Conservation (phyloP, 2,113 vertebrate species). For the Gracilinanus agilis region DNA sequence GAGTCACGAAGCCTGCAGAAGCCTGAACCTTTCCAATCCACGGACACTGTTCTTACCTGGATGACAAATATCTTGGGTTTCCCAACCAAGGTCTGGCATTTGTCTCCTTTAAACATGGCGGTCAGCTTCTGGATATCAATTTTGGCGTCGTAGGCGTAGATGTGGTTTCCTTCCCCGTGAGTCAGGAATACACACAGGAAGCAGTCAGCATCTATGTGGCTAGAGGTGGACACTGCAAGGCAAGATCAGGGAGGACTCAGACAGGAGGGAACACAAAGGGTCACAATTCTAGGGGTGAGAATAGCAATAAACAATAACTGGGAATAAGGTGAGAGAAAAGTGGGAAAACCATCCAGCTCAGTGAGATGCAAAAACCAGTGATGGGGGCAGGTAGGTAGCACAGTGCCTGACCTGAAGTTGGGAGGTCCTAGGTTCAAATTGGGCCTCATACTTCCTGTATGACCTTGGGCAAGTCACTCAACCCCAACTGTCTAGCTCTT, state of each 20-base stretch:
- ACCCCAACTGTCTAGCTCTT: too few species aligned
- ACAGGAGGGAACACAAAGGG: slow-evolving; percentile 20
- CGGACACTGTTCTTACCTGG: slow-evolving; percentile 89
- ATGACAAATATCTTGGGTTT: slow-evolving; percentile 98
- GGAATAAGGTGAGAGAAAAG: background rate
- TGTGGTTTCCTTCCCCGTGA: slow-evolving; percentile 91
- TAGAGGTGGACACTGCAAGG: slow-evolving; percentile 85
- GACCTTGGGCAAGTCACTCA: too few species aligned
- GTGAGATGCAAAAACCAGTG: background rate
- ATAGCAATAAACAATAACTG: background rate
- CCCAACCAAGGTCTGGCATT: slow-evolving; percentile 92
- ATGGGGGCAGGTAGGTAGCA: too few species aligned
- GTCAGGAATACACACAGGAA: slow-evolving; percentile 95
- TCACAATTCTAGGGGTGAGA: background rate
- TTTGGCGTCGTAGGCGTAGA: slow-evolving; percentile 89
- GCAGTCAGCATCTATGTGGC: slow-evolving; percentile 92
- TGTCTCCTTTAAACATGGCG: slow-evolving; percentile 92
- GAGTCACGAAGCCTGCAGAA: background rate
- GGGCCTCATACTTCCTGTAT: too few species aligned
- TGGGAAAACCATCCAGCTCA: background rate
- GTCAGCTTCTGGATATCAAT: slow-evolving; percentile 89
- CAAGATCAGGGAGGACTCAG: background rate
- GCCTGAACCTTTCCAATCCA: background rate
- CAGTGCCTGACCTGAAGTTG: too few species aligned
- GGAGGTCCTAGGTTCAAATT: too few species aligned